Evolutionary conservation across 2,113 vertebrate genomes (phyloP), one percentile per base, ranked within the genome.

Genomic region (Alligator mississippiensis): DNA sequence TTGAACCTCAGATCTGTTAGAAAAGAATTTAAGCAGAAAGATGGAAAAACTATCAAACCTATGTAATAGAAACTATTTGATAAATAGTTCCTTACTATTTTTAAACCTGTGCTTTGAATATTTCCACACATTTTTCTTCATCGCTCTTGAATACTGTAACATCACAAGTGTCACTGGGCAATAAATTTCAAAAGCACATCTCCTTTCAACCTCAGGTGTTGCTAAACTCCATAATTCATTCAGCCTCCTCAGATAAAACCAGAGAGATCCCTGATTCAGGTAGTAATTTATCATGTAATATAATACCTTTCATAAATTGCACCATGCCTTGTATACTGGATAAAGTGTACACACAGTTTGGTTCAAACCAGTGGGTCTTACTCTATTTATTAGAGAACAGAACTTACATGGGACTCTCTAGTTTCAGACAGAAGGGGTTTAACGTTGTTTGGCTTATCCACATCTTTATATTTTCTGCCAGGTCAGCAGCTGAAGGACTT

Each of bases 361-460:
- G 87, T 28, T 86, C n/a, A 77, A 60, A 80, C 76, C 95, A 80
- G 95, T 84, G 95, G 82, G 22, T 74, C 62, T 78, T 96, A 47
- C 74, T 95, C 96, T 92, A 97, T 96, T 97, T 96, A 91, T 95
- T 82, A 94, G 82, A 85, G 82, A 89, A 91, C 25, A 92, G 97
- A 97, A 93, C 59, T 89, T 96, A 75, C 84, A 84, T 83, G 87
- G 66, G 70, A 88, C 82, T 93, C 85, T 82, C 92, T 94, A 96
- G 93, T 96, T 95, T 94, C 58, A 89, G 84, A 92, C 77, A 97
- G 78, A 95, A 92, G 66, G 24, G 85, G 74, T 96, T 91, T 83
- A 96, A 92, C 47, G 68, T 87, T 95, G 28, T 72, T 94, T 94
- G 81, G 72, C 85, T 95, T 86, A 92, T 93, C 80, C 84, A 89